Evolutionary conservation across 2,797 vertebrate species (phyloP), one percentile per base, ranked within the genome.

Genomic region (Hydrolagus colliei): DNA sequence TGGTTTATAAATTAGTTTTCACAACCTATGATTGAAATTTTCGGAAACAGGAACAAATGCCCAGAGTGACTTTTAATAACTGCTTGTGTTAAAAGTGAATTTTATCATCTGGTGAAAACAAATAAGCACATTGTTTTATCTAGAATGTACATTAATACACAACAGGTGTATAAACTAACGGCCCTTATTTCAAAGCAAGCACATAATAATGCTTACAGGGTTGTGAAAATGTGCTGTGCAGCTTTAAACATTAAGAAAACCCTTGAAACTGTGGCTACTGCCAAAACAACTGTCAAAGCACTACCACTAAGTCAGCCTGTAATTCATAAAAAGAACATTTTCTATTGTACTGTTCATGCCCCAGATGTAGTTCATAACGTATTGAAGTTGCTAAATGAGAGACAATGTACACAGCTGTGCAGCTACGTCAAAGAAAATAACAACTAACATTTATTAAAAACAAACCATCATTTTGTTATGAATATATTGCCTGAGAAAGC

Each of bases 111-210:
- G 32, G 32, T 71, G 65, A 16, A 84, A 68, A 71, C 79, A 84
- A 84, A 84, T 27, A 84, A 84, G 9, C 32, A 12, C 41, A 84
- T 71, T 84, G 16, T 68, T 71, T 20, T 32, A 84, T 84, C 61
- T 68, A 65, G 63, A 84, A 35, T 20, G 79, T n/a, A n/a, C 63
- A 4, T 63, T 84, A 84, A 84, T 84, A 84, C 27, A 52, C 79
- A 84, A 71, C 79, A 84, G 65, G 79, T 68, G 79, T 71, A 18
- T 20, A 41, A 71, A 35, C 16, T 68, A 35, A 82, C 32, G n/a
- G 22, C 32, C 63, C 79, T 84, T 18, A 20, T 84, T 84, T 84
- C 79, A 84, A 84, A 84, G 79, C 65, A 68, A 71, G 79, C 16
- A 9, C 41, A 10, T 68, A 68, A 10, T 68, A 68, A 18, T 27